phyloP scores from a whole-genome alignment of 2,797 vertebrate genomes.

The Melopsittacus undulatus region DNA sequence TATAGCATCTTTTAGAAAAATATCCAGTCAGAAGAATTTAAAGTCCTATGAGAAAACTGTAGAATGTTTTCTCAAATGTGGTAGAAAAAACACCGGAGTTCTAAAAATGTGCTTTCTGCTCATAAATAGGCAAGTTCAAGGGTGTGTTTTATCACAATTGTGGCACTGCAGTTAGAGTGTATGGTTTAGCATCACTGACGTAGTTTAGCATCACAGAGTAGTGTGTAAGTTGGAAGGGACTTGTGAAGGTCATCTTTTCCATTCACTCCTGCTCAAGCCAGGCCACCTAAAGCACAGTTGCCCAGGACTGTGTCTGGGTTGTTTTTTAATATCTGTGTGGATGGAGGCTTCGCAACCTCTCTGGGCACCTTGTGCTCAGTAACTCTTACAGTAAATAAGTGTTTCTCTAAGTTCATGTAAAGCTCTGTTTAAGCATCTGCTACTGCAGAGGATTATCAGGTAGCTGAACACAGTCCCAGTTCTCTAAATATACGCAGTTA shows the following conservation, averaged over 20 bases:
- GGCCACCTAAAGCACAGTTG: background rate
- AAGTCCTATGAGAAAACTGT: background rate
- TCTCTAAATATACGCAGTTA: background rate
- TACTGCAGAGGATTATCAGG: background rate
- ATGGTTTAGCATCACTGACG: background rate
- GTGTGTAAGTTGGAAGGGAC: background rate
- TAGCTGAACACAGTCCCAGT: background rate
- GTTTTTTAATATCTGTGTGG: background rate
- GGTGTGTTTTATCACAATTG: background rate
- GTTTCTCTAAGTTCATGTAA: background rate
- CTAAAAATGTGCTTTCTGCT: background rate
- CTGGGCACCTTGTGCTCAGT: background rate
- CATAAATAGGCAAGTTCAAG: background rate
- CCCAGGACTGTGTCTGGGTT: accelerated
- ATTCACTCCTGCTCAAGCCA: background rate
- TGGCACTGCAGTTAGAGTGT: background rate
- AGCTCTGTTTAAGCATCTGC: background rate
- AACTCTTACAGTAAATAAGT: background rate
- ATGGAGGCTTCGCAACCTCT: background rate
- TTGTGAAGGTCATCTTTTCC: background rate
- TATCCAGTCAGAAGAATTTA: background rate
- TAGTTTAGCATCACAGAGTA: background rate
- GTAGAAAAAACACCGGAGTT: background rate
- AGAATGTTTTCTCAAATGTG: background rate
- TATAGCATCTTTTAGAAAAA: background rate